These are phyloP conservation scores for Andrena chrysosceles DNA, from an alignment of 2,888 invertebrate genomes.

Conservation along the genomic window DNA sequence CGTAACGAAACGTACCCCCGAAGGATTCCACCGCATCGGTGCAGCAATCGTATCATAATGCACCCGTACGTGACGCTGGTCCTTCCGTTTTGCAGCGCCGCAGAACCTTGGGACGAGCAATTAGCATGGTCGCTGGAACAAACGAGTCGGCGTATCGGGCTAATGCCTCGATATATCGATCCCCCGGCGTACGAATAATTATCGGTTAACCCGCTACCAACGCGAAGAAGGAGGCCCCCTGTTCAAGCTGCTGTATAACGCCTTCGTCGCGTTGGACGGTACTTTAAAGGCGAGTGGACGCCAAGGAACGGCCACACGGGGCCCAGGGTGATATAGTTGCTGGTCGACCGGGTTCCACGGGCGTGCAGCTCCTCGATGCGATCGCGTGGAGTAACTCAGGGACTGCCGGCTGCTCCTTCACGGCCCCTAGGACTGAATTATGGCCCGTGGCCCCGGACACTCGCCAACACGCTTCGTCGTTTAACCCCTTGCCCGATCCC, in stretches of 20 bases:
- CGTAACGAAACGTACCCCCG: too few relatives aligned
- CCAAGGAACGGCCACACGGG: slow-evolving; percentile 37
- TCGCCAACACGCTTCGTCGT: slow-evolving; percentile 84
- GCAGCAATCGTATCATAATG: slow-evolving; percentile 30
- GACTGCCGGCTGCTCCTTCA: slow-evolving; percentile 68
- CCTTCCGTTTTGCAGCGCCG: slow-evolving; percentile 16
- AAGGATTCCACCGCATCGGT: too few relatives aligned
- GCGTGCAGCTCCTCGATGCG: slow-evolving; percentile 75
- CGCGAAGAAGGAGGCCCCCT: slow-evolving; percentile 3
- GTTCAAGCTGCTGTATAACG: slow-evolving; percentile 22
- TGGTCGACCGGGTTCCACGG: slow-evolving; percentile 65
- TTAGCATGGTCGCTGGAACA: slow-evolving; percentile 73
- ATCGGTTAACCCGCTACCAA: slow-evolving; percentile 67
- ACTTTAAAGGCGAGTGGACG: slow-evolving; percentile 65
- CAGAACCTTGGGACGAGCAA: slow-evolving; percentile 61
- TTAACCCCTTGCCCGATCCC: slow-evolving; percentile 81
- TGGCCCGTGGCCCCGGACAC: slow-evolving; percentile 80
- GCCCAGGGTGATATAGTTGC: slow-evolving; percentile 77
- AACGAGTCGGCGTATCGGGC: slow-evolving; percentile 70
- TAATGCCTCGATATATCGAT: slow-evolving; percentile 74
- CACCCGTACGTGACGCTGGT: slow-evolving; percentile 29
- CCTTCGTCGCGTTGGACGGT: slow-evolving; percentile 56
- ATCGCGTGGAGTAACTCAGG: slow-evolving; percentile 79
- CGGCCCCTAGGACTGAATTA: slow-evolving; percentile 78
- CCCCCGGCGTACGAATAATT: slow-evolving; percentile 74